phyloP scores from a whole-genome alignment of 2,888 invertebrate genomes.

The Drosophila basisetae region DNA sequence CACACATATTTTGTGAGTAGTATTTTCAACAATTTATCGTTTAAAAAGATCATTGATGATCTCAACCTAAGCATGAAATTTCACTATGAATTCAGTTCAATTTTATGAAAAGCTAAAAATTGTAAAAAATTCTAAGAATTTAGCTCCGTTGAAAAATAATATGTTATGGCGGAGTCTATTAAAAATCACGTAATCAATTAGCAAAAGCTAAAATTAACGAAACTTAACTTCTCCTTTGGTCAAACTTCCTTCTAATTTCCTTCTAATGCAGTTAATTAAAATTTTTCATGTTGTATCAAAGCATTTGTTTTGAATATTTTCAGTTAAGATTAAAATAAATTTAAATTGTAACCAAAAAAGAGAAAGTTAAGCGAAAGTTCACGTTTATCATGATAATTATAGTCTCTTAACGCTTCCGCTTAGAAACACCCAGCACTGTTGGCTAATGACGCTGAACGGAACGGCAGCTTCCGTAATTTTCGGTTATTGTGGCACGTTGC shows the following conservation, averaged over 20 bases:
- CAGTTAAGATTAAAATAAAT: neutral
- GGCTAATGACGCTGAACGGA: constrained; percentile 32
- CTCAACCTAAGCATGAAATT: neutral
- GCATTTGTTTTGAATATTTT: neutral
- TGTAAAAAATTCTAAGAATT: neutral
- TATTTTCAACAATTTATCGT: neutral
- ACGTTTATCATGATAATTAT: neutral
- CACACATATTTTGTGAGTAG: neutral
- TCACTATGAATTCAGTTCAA: neutral
- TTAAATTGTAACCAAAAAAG: neutral
- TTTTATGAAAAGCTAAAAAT: neutral
- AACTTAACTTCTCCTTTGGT: neutral
- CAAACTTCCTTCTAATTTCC: neutral
- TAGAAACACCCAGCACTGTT: constrained; percentile 28
- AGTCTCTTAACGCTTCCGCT: neutral
- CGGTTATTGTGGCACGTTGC: constrained; percentile 20
- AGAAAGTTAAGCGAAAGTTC: neutral
- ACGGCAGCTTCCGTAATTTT: constrained; percentile 15
- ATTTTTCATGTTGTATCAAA: neutral
- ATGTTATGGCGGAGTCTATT: neutral
- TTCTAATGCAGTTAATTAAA: neutral
- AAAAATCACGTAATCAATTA: neutral
- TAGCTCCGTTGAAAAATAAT: neutral
- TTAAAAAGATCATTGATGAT: neutral
- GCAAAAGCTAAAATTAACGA: neutral